Evolutionary conservation across 1,140 invertebrate genomes (phyloP), one percentile per base, ranked within the genome.

Genomic region (Ceratosolen fusciceps): DNA sequence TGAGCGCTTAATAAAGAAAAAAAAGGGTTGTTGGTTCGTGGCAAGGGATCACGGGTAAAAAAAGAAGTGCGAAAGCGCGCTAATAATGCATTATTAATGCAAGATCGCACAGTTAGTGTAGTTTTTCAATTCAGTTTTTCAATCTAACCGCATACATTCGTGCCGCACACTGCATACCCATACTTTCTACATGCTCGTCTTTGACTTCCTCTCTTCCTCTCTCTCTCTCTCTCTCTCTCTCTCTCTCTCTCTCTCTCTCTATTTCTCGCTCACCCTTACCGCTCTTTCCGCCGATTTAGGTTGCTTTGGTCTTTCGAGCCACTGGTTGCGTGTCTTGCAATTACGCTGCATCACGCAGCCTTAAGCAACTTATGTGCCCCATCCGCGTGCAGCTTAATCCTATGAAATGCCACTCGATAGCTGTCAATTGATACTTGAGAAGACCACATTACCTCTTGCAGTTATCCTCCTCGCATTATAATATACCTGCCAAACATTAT

Each of bases 121-220:
- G 31, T 47, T 68, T 52, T 76, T 76, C 62, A 60, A 76, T 76
- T 76, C 62, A 56, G 68, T 76, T 76, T 76, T 76, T 68, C 60
- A 56, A 24, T 19, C 52, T 19, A 21, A 21, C 31, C 16, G 43
- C 12, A 52, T 71, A 34, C 39, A 34, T 54, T 29, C 12, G 0
- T 1, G 14, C 14, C 37, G 43, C 65, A 4, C 39, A 16, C 49
- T 5, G 21, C 37, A n/a, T 43, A 43, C 37, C 65, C 37, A 43
- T 67, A 39, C 37, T 19, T 71, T 52, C 31, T 75, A 24, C 39
- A n/a, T 58, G 73, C 73, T 26, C 54, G 19, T 21, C 73, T 65
- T 31, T 1, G 14, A 65, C 58, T 76, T 54, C 62, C 74, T 14
- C 26, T 67, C 47, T 24, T 5, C 70, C 47, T 67, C 74, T 54